phyloP scores from a whole-genome alignment of 2,797 vertebrate species.

The Balearica regulorum region DNA sequence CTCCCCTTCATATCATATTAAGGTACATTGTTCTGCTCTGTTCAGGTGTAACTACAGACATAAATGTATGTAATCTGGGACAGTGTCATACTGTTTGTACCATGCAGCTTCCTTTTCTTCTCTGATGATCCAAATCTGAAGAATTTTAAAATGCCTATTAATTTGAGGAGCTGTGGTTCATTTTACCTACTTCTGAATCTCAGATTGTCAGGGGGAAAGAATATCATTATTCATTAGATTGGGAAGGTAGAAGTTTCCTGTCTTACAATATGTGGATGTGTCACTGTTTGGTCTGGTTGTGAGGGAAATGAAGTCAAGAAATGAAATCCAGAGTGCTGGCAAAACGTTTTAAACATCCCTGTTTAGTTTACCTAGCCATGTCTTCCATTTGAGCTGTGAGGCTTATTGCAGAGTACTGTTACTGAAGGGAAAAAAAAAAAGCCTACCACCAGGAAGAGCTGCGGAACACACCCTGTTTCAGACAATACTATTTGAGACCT shows the following conservation, averaged over 20 bases:
- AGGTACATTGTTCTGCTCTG: neutral
- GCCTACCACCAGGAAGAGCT: neutral
- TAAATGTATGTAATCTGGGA: neutral
- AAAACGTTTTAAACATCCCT: neutral
- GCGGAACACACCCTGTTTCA: constrained; percentile 23
- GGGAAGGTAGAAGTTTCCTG: neutral
- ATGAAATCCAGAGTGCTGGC: neutral
- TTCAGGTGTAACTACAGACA: neutral
- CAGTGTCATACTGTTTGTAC: neutral
- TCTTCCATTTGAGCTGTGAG: neutral
- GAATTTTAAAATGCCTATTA: neutral
- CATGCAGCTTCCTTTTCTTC: neutral
- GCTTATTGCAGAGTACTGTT: neutral
- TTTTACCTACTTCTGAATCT: neutral
- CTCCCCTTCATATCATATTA: neutral
- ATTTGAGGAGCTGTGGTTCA: neutral
- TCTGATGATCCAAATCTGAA: neutral
- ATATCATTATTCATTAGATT: neutral
- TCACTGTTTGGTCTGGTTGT: neutral
- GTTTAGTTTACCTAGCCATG: neutral
- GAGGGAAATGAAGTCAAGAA: neutral
- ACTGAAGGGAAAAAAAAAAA: neutral
- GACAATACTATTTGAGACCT: constrained; percentile 10
- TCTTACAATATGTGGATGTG: neutral
- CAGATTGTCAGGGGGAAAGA: neutral